Evolutionary conservation across 2,888 invertebrate genomes (phyloP).

Genomic region (Pseudococcus viburni): DNA sequence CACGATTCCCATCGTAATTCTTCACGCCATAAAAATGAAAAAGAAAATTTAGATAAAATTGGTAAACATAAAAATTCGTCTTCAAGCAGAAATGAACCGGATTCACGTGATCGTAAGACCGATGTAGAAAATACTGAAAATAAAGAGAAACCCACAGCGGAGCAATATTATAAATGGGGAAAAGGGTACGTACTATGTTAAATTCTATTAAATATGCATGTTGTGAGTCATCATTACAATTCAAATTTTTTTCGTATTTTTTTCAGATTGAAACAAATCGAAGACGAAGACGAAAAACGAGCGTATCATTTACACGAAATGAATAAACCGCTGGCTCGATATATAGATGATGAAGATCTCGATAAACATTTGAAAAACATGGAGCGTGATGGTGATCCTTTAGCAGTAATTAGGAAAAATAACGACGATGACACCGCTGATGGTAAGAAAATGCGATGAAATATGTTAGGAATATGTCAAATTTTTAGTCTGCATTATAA

Average conservation of each 20-base stretch:
- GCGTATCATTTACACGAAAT: constrained; percentile 87
- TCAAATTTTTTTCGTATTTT: background rate
- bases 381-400: constrained; percentile 85
- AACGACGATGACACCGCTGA: constrained; percentile 67
- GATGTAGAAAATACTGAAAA: constrained; percentile 39
- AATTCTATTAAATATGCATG: background rate
- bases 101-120: constrained; percentile 18
- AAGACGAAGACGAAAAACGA: constrained; percentile 79
- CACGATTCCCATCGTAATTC: background rate
- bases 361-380: constrained; percentile 82
- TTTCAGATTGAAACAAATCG: constrained; percentile 83
- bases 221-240: no score
- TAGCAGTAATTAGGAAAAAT: constrained; percentile 69
- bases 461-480: no score
- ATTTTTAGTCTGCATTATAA: no score
- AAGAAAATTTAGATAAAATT: background rate
- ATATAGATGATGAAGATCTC: constrained; percentile 89
- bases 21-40: background rate
- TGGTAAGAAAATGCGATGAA: background rate
- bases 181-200: constrained; percentile 77
- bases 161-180: constrained; percentile 87
- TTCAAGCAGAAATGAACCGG: background rate
- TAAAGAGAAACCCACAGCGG: constrained; percentile 72
- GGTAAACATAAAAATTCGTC: background rate
- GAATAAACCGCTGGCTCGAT: constrained; percentile 91